Evolutionary conservation across 1,140 invertebrate genomes (phyloP), one percentile per base, ranked within the genome.

Genomic region (Drosophila punjabiensis): DNA sequence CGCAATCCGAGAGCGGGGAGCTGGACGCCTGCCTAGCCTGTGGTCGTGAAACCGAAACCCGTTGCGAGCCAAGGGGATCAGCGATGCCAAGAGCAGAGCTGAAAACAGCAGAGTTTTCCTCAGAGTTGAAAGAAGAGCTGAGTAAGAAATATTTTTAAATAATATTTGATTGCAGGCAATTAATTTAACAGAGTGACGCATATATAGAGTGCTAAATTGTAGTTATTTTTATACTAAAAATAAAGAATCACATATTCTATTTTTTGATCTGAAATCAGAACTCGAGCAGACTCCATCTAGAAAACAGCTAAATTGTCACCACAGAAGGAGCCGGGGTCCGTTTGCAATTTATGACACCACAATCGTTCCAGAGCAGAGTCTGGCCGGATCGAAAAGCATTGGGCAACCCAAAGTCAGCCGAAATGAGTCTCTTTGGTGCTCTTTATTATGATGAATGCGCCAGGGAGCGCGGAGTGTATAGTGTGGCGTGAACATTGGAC

Each of bases 311-410:
- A 7, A 7, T 2, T 5, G 8, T 5, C 68, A 70, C 0, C 63
- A 30, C 68, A 32, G 18, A 10, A 20, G 52, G 60, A 62, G 66
- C 39, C 68, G 73, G 82, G 48, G 56, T 90, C 73, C 79, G 71
- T 58, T 89, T 90, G 86, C 86, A 90, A 90, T 90, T 90, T 90
- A 90, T 90, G 86, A 50, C 65, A 78, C 75, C 79, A 75, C 69
- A 76, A 86, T 53, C 83, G 83, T 76, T 71, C 73, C 71, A 52
- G 62, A 16, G 41, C 74, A 60, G 68, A 77, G 75, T 67, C 84
- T 69, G 80, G 73, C 58, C 56, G 78, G 71, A 84, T 81, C 73
- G 60, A 78, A 80, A 85, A 64, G 56, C 81, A 79, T 75, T 77
- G 71, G 62, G 41, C 64, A 77, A 70, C 60, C 76, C 77, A 87